Base-by-base conservation (phyloP, 2,113 vertebrate species). In the Notarius quadriscutis region DNA sequence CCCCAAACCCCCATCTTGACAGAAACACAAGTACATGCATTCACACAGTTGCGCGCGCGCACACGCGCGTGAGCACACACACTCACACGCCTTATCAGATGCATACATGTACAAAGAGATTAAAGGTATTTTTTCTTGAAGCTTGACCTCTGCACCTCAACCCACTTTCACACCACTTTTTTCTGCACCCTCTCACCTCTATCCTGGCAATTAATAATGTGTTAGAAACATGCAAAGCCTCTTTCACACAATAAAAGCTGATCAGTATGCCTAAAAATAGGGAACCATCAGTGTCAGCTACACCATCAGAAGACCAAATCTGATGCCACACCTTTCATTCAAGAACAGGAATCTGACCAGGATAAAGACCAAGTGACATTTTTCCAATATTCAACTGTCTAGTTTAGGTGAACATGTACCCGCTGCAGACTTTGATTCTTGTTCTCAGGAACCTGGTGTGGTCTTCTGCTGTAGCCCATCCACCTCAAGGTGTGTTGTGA, bases 151-250 rank as follows among this genome's bases (percentile, higher is more conserved):
- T 60, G 18, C 9, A 41, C 55, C 18, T 11, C 57, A 62, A 22
- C 25, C 25, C n/a, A 79, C 51, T 78, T 25, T 67, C 48, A 30
- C 15, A 72, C 7, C 20, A 30, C 25, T 74, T 51, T n/a, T 27
- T 7, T n/a, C 75, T 55, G 25, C 22, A 55, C 51, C 8, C 78
- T 60, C 53, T 20, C 55, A 81, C 27, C 15, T 81, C 25, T 34
- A 22, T 60, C 57, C 7, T 34, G 74, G n/a, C 67, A 88, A 84
- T 75, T 82, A 81, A 89, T 78, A 83, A 14, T 1, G 20, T 72
- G 58, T 83, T 77, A 88, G 50, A 79, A 69, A 71, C 74, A 88
- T 80, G 87, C 82, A 77, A 87, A 80, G 41, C n/a, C n/a, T 74
- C 50, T 50, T 60, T 34, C 77, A 85, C 67, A 58, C 51, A 41